Conservation (phyloP, 2,797 vertebrate genomes). For the Megalops cyprinoides region DNA sequence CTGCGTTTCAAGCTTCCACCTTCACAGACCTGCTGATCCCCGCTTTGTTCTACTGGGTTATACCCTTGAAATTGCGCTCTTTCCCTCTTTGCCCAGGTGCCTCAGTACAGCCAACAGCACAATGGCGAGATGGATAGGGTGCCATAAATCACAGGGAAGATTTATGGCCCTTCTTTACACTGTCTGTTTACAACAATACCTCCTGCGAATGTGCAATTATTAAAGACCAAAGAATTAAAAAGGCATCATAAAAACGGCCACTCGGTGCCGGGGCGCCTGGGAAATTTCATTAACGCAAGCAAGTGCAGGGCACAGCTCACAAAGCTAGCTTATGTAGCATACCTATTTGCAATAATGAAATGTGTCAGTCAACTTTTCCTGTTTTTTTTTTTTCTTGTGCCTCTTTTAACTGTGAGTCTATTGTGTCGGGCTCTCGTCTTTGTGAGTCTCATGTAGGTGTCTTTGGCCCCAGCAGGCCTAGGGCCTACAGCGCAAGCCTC, state of each 20-base stretch:
- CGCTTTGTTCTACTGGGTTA: not conserved
- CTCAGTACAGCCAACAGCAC: not conserved
- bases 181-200: slow-evolving; percentile 5
- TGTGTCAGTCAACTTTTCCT: not conserved
- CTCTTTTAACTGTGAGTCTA: no score
- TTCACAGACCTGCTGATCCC: not conserved
- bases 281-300: not conserved
- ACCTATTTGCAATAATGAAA: slow-evolving; percentile 19
- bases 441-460: not conserved
- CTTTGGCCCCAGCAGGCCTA: not conserved
- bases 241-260: not conserved
- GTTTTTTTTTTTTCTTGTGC: not conserved
- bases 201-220: not conserved
- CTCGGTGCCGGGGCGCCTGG: not conserved
- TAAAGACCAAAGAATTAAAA: slow-evolving; percentile 15
- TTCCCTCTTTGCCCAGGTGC: not conserved
- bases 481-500: not conserved
- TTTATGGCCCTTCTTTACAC: not conserved
- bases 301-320: not conserved
- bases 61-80: not conserved
- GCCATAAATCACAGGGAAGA: not conserved
- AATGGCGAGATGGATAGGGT: not conserved
- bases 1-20: no score
- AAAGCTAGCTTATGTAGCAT: slow-evolving; percentile 11
- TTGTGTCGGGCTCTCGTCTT: not conserved